These are phyloP conservation scores for Campoletis raptor DNA, from an alignment of 2,888 invertebrate genomes.

Conservation along the genomic window DNA sequence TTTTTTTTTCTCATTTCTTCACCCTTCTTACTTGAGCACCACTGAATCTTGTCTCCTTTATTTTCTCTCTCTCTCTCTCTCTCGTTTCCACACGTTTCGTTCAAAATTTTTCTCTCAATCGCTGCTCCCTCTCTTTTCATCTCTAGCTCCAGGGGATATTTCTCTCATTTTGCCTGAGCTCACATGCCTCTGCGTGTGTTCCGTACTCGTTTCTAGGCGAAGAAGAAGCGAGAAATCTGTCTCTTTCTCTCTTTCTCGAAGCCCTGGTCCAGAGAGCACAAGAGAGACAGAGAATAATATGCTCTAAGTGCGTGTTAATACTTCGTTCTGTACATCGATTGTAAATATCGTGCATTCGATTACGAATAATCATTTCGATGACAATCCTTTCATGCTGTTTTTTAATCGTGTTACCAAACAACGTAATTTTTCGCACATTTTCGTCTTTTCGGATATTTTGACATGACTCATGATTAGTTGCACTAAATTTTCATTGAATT, in stretches of 20 bases:
- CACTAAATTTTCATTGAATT: background rate
- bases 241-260: conserved; percentile 1
- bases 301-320: too few species aligned
- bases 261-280: background rate
- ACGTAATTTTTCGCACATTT: too few species aligned
- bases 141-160: conserved; percentile 11
- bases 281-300: conserved; percentile 28
- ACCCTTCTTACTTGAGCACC: conserved; percentile 21
- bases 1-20: conserved; percentile 27
- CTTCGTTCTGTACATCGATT: too few species aligned
- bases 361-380: too few species aligned
- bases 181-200: background rate
- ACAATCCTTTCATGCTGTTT: too few species aligned
- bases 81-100: background rate
- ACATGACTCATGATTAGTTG: too few species aligned
- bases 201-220: conserved; percentile 23
- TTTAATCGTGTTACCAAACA: too few species aligned
- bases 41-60: conserved; percentile 27
- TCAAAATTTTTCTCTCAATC: background rate
- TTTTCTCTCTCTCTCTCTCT: conserved; percentile 20
- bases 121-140: conserved; percentile 10
- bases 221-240: conserved; percentile 40
- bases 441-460: too few species aligned
- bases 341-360: too few species aligned
- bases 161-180: conserved; percentile 12